Evolutionary conservation across 2,797 vertebrate species (phyloP).

Genomic region (Cirrhinus molitorella): DNA sequence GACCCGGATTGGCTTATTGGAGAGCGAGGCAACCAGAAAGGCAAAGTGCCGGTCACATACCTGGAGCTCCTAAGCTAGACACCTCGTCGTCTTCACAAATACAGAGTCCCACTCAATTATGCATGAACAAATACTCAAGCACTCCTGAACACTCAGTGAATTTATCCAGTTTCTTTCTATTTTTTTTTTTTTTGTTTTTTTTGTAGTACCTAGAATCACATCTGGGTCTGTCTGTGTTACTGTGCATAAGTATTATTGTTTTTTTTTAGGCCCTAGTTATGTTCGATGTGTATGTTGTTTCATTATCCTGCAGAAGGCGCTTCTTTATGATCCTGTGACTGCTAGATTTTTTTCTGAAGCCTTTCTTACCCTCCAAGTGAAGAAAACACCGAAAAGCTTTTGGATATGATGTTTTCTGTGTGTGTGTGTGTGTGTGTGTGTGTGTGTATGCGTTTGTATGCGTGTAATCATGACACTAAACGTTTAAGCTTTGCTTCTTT

Average conservation of each 20-base stretch:
- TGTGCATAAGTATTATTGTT: slow-evolving; percentile 1
- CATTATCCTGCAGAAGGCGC: background rate
- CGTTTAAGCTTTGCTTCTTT: slow-evolving; percentile 21
- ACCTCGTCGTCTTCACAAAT: slow-evolving; percentile 25
- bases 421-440: background rate
- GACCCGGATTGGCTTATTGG: slow-evolving; percentile 97
- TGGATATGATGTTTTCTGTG: slow-evolving; percentile 6
- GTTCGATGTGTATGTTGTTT: slow-evolving; percentile 24
- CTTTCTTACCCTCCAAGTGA: slow-evolving; percentile 26
- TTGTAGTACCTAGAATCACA: slow-evolving; percentile 7
- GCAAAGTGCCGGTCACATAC: slow-evolving; percentile 97
- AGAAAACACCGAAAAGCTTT: slow-evolving; percentile 19
- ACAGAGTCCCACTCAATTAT: slow-evolving; percentile 32
- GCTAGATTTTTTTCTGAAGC: slow-evolving; percentile 19
- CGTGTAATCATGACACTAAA: slow-evolving; percentile 25
- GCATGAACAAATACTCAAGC: slow-evolving; percentile 57
- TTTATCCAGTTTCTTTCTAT: slow-evolving; percentile 13
- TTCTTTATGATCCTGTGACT: slow-evolving; percentile 12
- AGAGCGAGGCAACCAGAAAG: slow-evolving; percentile 94
- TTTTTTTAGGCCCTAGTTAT: background rate
- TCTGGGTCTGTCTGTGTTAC: slow-evolving; percentile 17
- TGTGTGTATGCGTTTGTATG: background rate
- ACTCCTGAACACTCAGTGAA: slow-evolving; percentile 55
- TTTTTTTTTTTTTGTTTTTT: slow-evolving; percentile 4
- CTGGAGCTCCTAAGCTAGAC: slow-evolving; percentile 94